These are phyloP conservation scores for Xiphydria camelus DNA, from an alignment of 2,888 invertebrate genomes.

Conservation along the genomic window DNA sequence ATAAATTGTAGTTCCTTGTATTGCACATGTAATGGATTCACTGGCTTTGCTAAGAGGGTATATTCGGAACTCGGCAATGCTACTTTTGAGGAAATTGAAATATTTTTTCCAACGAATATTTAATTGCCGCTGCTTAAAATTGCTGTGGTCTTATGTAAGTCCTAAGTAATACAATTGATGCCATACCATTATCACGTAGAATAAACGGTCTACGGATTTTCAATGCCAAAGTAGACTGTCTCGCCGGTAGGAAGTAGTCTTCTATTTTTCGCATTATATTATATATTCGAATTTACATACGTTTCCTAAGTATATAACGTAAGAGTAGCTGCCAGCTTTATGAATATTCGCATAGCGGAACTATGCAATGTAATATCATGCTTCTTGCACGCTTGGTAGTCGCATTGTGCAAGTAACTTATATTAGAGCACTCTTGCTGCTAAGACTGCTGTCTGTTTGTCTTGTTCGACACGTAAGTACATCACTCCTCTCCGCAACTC, in stretches of 20 bases:
- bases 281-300: constrained; percentile 25
- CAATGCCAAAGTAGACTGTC: neutral
- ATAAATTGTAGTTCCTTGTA: constrained; percentile 13
- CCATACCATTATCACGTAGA: neutral
- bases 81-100: constrained; percentile 32
- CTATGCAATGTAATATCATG: constrained; percentile 44
- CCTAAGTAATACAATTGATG: constrained; percentile 17
- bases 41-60: constrained; percentile 25
- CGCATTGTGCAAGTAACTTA: constrained; percentile 52
- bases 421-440: constrained; percentile 44
- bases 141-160: constrained; percentile 48
- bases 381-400: constrained; percentile 42
- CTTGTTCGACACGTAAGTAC: constrained; percentile 38
- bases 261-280: no score
- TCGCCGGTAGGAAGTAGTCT: constrained; percentile 27
- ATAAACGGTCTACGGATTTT: neutral
- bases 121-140: constrained; percentile 35
- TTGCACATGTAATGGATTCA: constrained; percentile 23
- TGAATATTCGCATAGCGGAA: constrained; percentile 46
- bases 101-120: constrained; percentile 35
- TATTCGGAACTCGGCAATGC: constrained; percentile 29
- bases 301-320: constrained; percentile 41
- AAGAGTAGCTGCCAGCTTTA: constrained; percentile 44
- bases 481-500: constrained; percentile 14
- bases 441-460: constrained; percentile 34